Evolutionary conservation across 2,888 invertebrate species (phyloP).

Genomic region (Embidobia sp.): DNA sequence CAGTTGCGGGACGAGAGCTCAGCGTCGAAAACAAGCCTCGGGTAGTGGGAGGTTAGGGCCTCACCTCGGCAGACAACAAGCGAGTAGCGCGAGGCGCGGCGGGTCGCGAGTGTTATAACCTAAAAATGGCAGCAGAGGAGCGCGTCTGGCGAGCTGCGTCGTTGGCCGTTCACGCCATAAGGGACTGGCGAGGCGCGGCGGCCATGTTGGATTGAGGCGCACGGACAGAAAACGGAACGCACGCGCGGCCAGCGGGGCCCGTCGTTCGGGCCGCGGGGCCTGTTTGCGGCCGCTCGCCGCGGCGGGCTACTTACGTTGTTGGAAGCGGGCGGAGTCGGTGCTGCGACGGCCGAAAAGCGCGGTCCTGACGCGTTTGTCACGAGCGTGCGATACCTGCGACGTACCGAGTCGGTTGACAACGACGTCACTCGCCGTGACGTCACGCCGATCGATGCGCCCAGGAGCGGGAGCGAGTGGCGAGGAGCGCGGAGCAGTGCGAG

Average conservation of each 20-base stretch:
- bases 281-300: neutral
- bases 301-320: slow-evolving; percentile 29
- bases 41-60: too few species aligned
- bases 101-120: too few species aligned
- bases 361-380: slow-evolving; percentile 21
- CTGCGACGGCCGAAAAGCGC: neutral
- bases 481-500: neutral
- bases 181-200: slow-evolving; percentile 11
- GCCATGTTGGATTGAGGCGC: slow-evolving; percentile 16
- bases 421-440: slow-evolving; percentile 41
- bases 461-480: too few species aligned
- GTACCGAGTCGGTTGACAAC: slow-evolving; percentile 32
- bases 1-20: too few species aligned
- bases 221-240: slow-evolving; percentile 8
- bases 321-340: neutral
- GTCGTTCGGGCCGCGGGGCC: neutral
- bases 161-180: slow-evolving; percentile 12
- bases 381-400: slow-evolving; percentile 23
- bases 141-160: neutral
- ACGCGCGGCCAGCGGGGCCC: slow-evolving; percentile 7
- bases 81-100: too few species aligned
- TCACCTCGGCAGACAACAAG: too few species aligned
- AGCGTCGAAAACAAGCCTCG: too few species aligned
- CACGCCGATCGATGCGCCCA: slow-evolving; percentile 21
- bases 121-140: neutral